These are phyloP conservation scores for Centropyge bicolor DNA, from an alignment of 2,797 vertebrate genomes.

Conservation along the genomic window DNA sequence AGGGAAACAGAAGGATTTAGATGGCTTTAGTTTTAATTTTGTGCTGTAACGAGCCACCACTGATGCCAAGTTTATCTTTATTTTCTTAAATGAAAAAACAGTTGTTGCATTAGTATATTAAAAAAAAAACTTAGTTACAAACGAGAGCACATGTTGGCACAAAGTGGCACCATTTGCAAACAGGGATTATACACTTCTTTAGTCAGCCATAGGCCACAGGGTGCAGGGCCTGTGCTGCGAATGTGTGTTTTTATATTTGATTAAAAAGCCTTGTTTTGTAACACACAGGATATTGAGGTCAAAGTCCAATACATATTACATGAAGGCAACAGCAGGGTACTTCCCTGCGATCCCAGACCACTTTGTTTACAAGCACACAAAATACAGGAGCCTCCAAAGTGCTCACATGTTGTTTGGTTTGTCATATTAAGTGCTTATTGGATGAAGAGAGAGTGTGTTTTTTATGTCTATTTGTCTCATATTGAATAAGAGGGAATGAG, in stretches of 20 bases:
- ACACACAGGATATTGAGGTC: conserved; percentile 65
- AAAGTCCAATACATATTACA: conserved; percentile 70
- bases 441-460: background rate
- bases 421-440: conserved; percentile 20
- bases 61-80: too few species aligned
- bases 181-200: conserved; percentile 45
- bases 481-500: conserved; percentile 14
- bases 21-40: background rate
- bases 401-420: conserved; percentile 41
- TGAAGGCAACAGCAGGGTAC: conserved; percentile 54
- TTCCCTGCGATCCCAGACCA: conserved; percentile 23
- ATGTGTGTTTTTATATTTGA: conserved; percentile 57
- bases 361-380: conserved; percentile 47
- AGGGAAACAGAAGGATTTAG: background rate
- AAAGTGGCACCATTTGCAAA: conserved; percentile 19
- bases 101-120: background rate
- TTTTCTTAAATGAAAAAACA: background rate
- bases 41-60: background rate
- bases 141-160: background rate
- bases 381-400: background rate
- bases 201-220: conserved; percentile 32
- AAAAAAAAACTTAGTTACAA: background rate
- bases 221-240: conserved; percentile 26
- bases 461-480: conserved; percentile 22
- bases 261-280: conserved; percentile 59